A percentile compares a stretch with the other conserved stretches of the same genome.
Conservation (phyloP, 2,797 vertebrate genomes). For the Botia kubotai region DNA sequence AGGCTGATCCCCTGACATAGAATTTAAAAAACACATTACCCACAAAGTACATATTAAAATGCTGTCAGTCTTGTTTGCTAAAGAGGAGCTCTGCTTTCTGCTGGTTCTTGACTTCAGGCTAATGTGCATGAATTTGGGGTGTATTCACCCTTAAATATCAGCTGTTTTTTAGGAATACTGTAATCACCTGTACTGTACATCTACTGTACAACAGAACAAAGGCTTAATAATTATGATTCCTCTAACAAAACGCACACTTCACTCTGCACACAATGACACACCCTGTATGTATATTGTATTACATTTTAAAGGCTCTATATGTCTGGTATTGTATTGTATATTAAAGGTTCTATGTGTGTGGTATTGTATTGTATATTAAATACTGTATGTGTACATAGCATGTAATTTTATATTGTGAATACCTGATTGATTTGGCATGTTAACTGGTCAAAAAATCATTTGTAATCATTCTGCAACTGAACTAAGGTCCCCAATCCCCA, state of each 20-base stretch:
- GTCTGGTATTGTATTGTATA: no score
- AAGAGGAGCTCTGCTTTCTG: conserved; percentile 6
- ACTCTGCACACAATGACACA: neutral
- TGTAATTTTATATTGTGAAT: no score
- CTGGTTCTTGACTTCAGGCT: conserved; percentile 3
- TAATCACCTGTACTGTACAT: conserved; percentile 8
- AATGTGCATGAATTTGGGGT: conserved; percentile 16
- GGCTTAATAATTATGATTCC: no score
- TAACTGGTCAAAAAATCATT: neutral
- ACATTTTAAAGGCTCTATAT: no score
- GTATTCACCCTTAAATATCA: neutral
- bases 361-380: no score
- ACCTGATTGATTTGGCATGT: no score
- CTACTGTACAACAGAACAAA: neutral
- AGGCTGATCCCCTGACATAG: neutral
- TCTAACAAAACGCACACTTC: no score
- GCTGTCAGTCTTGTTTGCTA: neutral
- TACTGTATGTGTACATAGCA: no score
- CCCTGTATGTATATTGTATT: no score
- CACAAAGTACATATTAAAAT: conserved; percentile 9
- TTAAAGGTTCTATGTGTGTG: no score
- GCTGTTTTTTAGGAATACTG: conserved; percentile 19
- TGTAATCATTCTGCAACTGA: neutral
- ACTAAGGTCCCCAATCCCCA: neutral
- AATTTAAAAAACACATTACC: conserved; percentile 26